phyloP scores from a whole-genome alignment of 1,140 invertebrate species.

The Physella acuta region DNA sequence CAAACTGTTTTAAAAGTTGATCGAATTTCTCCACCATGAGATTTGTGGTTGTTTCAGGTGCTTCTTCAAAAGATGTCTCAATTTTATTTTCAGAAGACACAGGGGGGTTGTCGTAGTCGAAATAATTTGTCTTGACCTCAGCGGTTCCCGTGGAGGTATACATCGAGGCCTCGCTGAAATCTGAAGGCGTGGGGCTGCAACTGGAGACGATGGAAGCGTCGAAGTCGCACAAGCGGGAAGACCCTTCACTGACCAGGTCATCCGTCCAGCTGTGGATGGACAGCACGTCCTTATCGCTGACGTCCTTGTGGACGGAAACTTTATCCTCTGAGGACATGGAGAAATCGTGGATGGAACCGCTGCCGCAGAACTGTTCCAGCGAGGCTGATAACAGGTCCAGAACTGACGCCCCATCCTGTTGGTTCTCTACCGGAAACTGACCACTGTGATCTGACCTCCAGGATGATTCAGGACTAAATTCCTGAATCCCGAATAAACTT shows the following conservation, averaged over 20 bases:
- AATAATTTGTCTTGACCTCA: conserved; percentile 12
- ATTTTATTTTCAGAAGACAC: neutral
- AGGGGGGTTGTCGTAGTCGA: conserved; percentile 7
- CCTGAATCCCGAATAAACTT: neutral
- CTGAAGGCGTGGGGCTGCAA: conserved; percentile 23
- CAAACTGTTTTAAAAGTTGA: conserved; percentile 2
- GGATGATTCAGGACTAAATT: neutral
- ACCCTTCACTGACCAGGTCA: neutral
- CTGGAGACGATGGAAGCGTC: conserved; percentile 16
- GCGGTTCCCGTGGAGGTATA: conserved; percentile 25
- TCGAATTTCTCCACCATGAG: neutral
- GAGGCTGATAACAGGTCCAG: conserved; percentile 8
- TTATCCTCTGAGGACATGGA: too few relatives aligned
- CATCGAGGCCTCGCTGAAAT: conserved; percentile 24
- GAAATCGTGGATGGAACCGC: too few relatives aligned
- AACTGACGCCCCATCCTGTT: neutral
- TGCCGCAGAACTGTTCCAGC: conserved; percentile 3
- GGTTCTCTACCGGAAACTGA: neutral
- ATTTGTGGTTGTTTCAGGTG: neutral
- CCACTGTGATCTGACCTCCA: neutral
- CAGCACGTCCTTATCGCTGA: neutral
- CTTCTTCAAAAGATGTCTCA: neutral
- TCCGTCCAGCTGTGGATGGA: neutral
- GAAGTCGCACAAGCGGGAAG: neutral
- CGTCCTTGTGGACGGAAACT: neutral